Conservation (phyloP, 2,113 vertebrate genomes). For the Cathartes aura region DNA sequence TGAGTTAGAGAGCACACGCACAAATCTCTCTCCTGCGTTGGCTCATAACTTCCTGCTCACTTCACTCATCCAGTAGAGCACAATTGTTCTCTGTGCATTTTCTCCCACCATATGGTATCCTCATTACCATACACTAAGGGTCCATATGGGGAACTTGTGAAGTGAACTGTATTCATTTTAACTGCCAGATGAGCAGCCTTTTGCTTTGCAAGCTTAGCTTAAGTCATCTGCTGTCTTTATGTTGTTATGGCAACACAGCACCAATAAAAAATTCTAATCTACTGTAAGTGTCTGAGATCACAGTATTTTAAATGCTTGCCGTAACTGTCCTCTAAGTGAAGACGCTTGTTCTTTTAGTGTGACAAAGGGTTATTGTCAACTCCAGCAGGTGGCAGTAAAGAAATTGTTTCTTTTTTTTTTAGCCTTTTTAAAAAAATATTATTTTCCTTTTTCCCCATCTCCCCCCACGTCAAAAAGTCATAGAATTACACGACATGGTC, state of each 20-base stretch:
- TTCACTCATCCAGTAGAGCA: constrained; percentile 76
- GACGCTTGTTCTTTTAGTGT: constrained; percentile 30
- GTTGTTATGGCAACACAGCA: constrained; percentile 86
- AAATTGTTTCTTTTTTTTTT: constrained; percentile 17
- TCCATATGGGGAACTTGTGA: constrained; percentile 89
- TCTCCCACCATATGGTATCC: constrained; percentile 85
- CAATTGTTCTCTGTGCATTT: constrained; percentile 82
- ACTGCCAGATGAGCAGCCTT: constrained; percentile 88
- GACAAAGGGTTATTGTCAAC: constrained; percentile 66
- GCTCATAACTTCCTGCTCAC: constrained; percentile 67
- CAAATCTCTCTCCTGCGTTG: constrained; percentile 65
- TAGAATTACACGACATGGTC: background rate
- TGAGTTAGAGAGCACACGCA: constrained; percentile 63
- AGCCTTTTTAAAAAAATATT: background rate
- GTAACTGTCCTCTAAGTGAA: constrained; percentile 76
- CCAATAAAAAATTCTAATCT: constrained; percentile 88
- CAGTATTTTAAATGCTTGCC: constrained; percentile 80
- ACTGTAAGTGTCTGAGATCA: constrained; percentile 82
- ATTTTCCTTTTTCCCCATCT: background rate
- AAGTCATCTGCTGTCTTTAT: constrained; percentile 85
- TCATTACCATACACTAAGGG: constrained; percentile 86
- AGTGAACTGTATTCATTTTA: constrained; percentile 88
- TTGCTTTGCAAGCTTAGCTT: constrained; percentile 85
- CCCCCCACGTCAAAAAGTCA: background rate
- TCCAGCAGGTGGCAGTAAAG: constrained; percentile 82